phyloP scores from a whole-genome alignment of 2,888 invertebrate species.

The Xestia c-nigrum region DNA sequence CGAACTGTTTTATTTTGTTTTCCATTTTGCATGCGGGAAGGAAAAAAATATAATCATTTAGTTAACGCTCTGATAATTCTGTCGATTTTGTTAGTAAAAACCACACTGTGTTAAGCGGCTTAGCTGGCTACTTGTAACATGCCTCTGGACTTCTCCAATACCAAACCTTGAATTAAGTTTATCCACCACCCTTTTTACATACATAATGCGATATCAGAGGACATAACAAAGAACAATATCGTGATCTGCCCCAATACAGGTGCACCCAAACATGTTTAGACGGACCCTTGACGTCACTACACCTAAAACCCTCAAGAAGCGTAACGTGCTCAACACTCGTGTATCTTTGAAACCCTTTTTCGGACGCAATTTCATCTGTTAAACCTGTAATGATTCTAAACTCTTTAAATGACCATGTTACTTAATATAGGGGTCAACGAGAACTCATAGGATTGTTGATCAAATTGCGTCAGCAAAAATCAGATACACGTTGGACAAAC shows the following conservation, averaged over 20 bases:
- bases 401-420: too few species aligned
- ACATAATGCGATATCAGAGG: conserved; percentile 38
- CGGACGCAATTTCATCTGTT: conserved; percentile 74
- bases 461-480: conserved; percentile 75
- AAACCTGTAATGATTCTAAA: background rate
- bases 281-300: conserved; percentile 75
- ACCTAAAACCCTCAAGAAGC: conserved; percentile 78
- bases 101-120: conserved; percentile 71
- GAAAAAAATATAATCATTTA: conserved; percentile 76
- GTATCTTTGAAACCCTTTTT: conserved; percentile 67
- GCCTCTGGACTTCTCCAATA: conserved; percentile 60
- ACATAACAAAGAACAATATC: conserved; percentile 52
- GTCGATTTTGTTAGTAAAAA: conserved; percentile 72
- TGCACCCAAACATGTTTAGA: conserved; percentile 73
- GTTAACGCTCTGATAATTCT: conserved; percentile 63
- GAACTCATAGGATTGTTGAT: conserved; percentile 3
- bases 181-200: conserved; percentile 59
- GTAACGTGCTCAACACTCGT: conserved; percentile 79
- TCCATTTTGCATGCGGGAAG: conserved; percentile 88
- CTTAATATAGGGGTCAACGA: background rate
- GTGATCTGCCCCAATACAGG: conserved; percentile 70
- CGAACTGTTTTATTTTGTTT: conserved; percentile 83
- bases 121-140: conserved; percentile 68
- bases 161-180: conserved; percentile 53
- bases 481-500: conserved; percentile 75